A percentile compares a stretch with the other conserved stretches of the same genome.
Conservation (phyloP, 92 coral and sea anemone species). For the Porites cylindrica region DNA sequence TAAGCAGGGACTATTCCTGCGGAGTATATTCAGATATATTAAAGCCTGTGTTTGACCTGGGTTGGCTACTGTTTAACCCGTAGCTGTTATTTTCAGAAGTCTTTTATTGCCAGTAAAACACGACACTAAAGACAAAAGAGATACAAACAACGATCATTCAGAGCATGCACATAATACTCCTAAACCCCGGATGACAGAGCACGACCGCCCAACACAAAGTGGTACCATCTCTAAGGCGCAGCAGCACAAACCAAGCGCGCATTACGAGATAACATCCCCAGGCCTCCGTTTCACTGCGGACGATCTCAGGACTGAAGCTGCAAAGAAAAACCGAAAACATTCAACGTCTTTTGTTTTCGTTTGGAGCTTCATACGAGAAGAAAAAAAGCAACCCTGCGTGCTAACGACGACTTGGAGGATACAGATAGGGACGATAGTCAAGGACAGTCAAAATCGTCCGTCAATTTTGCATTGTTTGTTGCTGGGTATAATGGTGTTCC, state of each 20-base stretch:
- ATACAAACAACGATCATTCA: background rate
- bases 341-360: too few species aligned
- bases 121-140: background rate
- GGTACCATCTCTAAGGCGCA: background rate
- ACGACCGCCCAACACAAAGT: background rate
- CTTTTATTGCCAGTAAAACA: too few species aligned
- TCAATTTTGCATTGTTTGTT: background rate
- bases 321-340: background rate
- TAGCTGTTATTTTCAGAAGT: too few species aligned
- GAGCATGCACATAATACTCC: too few species aligned
- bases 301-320: constrained; percentile 3
- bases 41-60: too few species aligned
- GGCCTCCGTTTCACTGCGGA: background rate
- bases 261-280: background rate
- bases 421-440: background rate
- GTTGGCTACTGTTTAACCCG: too few species aligned
- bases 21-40: background rate
- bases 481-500: constrained; percentile 1
- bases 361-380: background rate
- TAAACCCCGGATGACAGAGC: background rate
- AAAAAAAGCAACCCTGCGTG: background rate
- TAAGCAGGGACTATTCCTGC: background rate
- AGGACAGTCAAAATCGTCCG: background rate
- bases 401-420: background rate
- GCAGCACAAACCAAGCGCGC: background rate